Evolutionary conservation across 2,888 invertebrate genomes (phyloP).

Genomic region (Hemistola chrysoprasaria): DNA sequence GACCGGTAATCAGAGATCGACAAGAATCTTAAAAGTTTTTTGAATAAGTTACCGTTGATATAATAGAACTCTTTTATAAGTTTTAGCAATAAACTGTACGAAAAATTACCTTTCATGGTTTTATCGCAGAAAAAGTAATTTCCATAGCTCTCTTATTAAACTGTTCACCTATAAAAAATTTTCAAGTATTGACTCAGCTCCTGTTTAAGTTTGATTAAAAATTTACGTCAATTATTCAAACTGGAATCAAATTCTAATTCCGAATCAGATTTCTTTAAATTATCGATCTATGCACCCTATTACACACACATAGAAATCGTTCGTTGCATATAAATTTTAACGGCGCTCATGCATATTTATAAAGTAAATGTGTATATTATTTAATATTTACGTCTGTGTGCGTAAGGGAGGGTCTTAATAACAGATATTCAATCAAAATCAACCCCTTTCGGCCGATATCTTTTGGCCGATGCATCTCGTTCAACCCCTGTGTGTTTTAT

Average conservation of each 20-base stretch:
- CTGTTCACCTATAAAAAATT: too few relatives aligned
- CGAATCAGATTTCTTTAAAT: conserved; percentile 28
- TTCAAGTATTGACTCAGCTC: too few relatives aligned
- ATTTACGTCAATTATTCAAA: too few relatives aligned
- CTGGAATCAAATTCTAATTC: conserved; percentile 9
- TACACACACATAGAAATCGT: conserved; percentile 38
- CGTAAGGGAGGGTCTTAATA: conserved; percentile 71
- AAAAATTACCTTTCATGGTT: too few relatives aligned
- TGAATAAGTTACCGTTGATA: too few relatives aligned
- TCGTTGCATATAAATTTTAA: conserved; percentile 61
- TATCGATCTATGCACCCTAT: conserved; percentile 28
- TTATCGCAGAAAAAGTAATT: too few relatives aligned
- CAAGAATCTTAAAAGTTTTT: conserved; percentile 6
- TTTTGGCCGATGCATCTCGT: conserved; percentile 68
- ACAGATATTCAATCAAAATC: conserved; percentile 82
- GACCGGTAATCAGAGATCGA: conserved; percentile 15
- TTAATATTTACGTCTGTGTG: conserved; percentile 70
- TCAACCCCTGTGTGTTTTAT: conserved; percentile 29
- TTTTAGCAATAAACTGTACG: too few relatives aligned
- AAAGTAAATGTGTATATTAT: conserved; percentile 76
- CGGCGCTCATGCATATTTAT: conserved; percentile 80
- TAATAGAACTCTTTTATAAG: too few relatives aligned
- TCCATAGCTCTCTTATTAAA: too few relatives aligned
- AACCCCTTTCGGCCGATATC: conserved; percentile 79
- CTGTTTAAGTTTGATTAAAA: too few relatives aligned